These are phyloP conservation scores for Mycetomoellerius zeteki DNA, from an alignment of 1,140 invertebrate species.

Conservation along the genomic window DNA sequence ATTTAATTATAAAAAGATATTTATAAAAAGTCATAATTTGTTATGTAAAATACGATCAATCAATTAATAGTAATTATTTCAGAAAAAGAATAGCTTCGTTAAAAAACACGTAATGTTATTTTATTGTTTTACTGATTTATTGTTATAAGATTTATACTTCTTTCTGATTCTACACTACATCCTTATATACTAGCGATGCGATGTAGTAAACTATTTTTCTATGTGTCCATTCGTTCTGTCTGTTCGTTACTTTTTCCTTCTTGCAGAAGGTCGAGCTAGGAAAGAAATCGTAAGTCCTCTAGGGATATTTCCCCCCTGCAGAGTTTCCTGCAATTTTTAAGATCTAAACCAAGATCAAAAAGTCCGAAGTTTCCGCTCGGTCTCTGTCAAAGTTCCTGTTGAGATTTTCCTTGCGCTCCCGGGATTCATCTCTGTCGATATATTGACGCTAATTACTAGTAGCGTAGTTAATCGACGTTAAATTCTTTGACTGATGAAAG, in stretches of 20 bases:
- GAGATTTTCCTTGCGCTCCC: slow-evolving; percentile 54
- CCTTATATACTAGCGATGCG: not conserved
- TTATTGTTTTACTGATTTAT: slow-evolving; percentile 20
- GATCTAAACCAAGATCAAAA: slow-evolving; percentile 61
- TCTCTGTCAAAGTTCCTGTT: slow-evolving; percentile 60
- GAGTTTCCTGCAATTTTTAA: slow-evolving; percentile 61
- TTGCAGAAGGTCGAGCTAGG: not conserved
- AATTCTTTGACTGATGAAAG: slow-evolving; percentile 66
- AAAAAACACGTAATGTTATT: not conserved
- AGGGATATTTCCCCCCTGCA: slow-evolving; percentile 27
- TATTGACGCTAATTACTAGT: slow-evolving; percentile 60
- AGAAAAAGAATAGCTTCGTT: not conserved
- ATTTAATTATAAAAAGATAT: not conserved
- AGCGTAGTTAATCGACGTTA: slow-evolving; percentile 65
- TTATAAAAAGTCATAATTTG: not conserved
- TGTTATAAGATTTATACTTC: slow-evolving; percentile 10
- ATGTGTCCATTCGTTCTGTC: slow-evolving; percentile 29
- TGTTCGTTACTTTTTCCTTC: slow-evolving; percentile 24
- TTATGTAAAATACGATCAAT: not conserved
- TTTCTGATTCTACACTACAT: not conserved
- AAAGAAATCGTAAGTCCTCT: slow-evolving; percentile 56
- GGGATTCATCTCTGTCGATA: slow-evolving; percentile 62
- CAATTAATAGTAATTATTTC: not conserved
- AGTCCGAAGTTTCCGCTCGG: slow-evolving; percentile 56
- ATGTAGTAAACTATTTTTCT: slow-evolving; percentile 39